phyloP scores from a whole-genome alignment of 1,140 invertebrate genomes.

The Metopolophium dirhodum region DNA sequence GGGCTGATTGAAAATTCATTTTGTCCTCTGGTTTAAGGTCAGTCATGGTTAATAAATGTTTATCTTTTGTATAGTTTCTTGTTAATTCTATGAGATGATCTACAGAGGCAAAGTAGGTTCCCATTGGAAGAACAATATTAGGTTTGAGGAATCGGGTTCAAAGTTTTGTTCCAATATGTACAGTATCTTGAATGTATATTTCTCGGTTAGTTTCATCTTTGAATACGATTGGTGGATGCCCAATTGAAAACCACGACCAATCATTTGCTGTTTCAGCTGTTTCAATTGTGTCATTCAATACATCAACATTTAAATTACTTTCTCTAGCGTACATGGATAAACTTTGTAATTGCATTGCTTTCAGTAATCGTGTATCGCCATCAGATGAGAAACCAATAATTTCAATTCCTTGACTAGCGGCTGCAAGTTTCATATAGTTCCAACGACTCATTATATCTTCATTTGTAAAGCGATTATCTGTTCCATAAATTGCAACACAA shows the following conservation, averaged over 20 bases:
- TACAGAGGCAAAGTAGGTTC: not conserved
- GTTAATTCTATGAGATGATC: not conserved
- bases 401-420: not conserved
- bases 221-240: not conserved
- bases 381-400: not conserved
- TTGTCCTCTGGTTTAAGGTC: not conserved
- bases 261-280: not conserved
- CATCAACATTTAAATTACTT: not conserved
- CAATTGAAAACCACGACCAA: not conserved
- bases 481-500: not conserved
- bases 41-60: not conserved
- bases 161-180: not conserved
- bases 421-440: not conserved
- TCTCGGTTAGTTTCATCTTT: not conserved
- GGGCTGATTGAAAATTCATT: not conserved
- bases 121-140: not conserved
- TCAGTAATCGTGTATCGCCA: not conserved
- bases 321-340: not conserved
- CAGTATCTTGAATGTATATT: conserved; percentile 4
- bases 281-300: too few relatives aligned
- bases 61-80: not conserved
- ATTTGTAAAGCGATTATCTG: not conserved
- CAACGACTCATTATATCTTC: not conserved
- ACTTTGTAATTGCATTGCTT: not conserved
- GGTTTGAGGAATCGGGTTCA: not conserved